Conservation (phyloP, 2,113 vertebrate species). For the Apus apus region DNA sequence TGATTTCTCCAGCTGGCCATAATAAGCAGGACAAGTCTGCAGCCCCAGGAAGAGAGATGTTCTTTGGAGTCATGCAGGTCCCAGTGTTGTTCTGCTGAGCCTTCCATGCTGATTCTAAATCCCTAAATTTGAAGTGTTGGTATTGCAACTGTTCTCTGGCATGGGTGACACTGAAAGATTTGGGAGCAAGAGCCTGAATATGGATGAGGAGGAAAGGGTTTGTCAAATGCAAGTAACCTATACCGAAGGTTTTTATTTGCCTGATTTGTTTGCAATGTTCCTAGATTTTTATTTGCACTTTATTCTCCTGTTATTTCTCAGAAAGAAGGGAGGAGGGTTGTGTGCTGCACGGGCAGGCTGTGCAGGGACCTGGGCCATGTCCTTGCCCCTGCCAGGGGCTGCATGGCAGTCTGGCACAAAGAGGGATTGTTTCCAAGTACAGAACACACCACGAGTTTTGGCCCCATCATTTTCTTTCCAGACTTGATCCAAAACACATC, state of each 20-base stretch:
- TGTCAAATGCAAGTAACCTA: not conserved
- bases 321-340: not conserved
- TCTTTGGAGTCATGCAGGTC: not conserved
- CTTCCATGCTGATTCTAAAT: not conserved
- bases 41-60: not conserved
- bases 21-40: not conserved
- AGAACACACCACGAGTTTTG: not conserved
- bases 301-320: not conserved
- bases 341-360: not conserved
- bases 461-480: not conserved
- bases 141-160: not conserved
- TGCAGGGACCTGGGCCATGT: not conserved
- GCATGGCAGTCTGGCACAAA: not conserved
- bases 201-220: rapidly evolving
- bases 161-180: not conserved
- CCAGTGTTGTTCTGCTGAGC: not conserved
- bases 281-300: not conserved
- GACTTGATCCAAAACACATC: not conserved
- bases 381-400: not conserved
- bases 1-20: not conserved
- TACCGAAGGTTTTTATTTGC: not conserved
- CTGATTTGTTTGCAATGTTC: not conserved
- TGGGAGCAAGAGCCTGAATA: not conserved
- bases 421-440: not conserved
- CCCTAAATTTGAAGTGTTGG: not conserved